Conservation (phyloP, 2,797 vertebrate species). For the Brachyalestes nurse region DNA sequence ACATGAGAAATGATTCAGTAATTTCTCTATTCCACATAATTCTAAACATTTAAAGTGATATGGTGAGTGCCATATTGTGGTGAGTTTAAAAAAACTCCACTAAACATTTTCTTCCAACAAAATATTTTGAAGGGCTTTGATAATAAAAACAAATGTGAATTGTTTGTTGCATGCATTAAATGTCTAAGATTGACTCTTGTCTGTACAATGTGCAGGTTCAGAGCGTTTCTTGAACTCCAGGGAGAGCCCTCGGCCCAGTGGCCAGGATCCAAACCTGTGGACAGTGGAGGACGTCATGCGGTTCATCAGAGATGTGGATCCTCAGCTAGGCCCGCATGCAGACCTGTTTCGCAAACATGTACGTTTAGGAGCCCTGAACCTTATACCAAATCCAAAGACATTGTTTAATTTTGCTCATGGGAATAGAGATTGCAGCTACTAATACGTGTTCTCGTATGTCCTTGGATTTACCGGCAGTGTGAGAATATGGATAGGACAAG, state of each 20-base stretch:
- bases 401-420: too few species aligned
- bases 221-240: conserved; percentile 78
- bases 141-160: background rate
- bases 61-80: background rate
- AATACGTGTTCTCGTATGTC: too few species aligned
- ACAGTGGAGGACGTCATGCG: conserved; percentile 96
- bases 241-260: conserved; percentile 75
- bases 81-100: too few species aligned
- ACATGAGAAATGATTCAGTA: background rate
- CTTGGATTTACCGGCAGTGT: too few species aligned
- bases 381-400: background rate
- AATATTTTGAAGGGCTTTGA: background rate
- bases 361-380: conserved; percentile 58
- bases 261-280: conserved; percentile 91
- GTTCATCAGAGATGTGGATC: conserved; percentile 92
- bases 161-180: background rate
- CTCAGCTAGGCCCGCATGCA: conserved; percentile 92
- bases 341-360: conserved; percentile 98
- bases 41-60: too few species aligned
- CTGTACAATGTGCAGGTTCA: conserved; percentile 71
- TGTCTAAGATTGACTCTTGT: background rate
- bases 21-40: too few species aligned
- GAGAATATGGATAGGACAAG: background rate
- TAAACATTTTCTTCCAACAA: too few species aligned
- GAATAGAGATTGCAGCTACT: too few species aligned